Percentiles rank a stretch among this genome's conserved stretches.
Conservation (phyloP, 1,140 invertebrate genomes). For the Catajapyx aquilonaris region DNA sequence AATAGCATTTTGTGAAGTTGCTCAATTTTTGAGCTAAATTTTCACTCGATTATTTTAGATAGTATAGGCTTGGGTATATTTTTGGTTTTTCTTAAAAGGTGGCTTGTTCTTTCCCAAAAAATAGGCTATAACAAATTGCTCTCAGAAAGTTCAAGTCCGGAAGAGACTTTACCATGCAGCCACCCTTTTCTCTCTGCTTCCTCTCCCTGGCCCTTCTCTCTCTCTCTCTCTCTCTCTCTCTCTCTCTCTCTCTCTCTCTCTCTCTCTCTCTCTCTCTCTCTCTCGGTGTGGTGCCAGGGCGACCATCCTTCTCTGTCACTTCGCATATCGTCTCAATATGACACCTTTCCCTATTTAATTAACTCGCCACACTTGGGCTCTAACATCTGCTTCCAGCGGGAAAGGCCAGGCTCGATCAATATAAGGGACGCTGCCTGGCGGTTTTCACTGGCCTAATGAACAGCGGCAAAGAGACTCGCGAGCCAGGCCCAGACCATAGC, state of each 20-base stretch:
- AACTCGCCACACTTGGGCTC: conserved; percentile 3
- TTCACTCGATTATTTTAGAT: no score
- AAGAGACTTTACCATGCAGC: no score
- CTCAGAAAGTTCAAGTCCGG: no score
- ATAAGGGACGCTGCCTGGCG: neutral
- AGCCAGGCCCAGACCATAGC: no score
- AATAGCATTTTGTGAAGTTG: no score
- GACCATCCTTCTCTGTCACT: conserved; percentile 3
- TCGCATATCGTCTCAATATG: conserved; percentile 3
- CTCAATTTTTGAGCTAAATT: no score
- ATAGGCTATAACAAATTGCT: no score
- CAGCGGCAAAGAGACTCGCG: no score
- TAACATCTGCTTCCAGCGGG: conserved; percentile 1
- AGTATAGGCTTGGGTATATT: no score
- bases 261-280: neutral
- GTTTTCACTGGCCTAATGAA: neutral
- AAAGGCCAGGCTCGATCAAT: neutral
- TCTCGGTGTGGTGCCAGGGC: neutral
- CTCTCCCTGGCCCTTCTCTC: neutral
- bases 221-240: neutral
- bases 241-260: neutral
- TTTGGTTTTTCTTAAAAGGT: no score
- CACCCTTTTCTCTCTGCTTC: no score
- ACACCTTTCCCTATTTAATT: conserved; percentile 5
- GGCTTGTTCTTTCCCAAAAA: no score